A percentile compares a stretch with the other conserved stretches of the same genome.
Conservation (phyloP, 2,888 invertebrate genomes). For the Nymphalis polychloros region DNA sequence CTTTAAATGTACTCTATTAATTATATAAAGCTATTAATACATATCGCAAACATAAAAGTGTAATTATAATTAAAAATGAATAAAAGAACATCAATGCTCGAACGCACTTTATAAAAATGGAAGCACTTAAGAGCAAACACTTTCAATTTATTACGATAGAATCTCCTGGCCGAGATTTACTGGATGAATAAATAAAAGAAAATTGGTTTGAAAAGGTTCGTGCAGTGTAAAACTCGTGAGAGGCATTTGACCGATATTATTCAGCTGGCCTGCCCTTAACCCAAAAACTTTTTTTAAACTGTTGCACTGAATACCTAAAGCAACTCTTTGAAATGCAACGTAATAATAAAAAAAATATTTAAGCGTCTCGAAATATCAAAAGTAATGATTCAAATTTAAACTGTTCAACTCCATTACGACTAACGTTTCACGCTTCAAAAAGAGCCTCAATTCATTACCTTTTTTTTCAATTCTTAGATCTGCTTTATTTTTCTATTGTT, state of each 20-base stretch:
- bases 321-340: conserved; percentile 22
- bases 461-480: no score
- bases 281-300: conserved; percentile 37
- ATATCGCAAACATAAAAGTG: background rate
- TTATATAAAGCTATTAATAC: no score
- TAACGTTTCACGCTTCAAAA: background rate
- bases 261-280: conserved; percentile 34
- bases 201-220: conserved; percentile 35
- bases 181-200: conserved; percentile 34
- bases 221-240: conserved; percentile 34
- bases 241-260: conserved; percentile 39
- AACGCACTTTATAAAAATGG: conserved; percentile 20
- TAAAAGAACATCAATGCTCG: conserved; percentile 17
- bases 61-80: conserved; percentile 1
- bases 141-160: conserved; percentile 31
- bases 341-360: conserved; percentile 1
- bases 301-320: conserved; percentile 26
- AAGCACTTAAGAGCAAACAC: conserved; percentile 22
- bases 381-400: background rate
- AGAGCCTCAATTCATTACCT: no score
- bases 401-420: background rate
- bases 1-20: no score
- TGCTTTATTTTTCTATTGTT: no score
- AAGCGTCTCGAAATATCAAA: background rate
- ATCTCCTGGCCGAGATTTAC: conserved; percentile 31